These are phyloP conservation scores for Helarctos malayanus DNA, from an alignment of 2,797 vertebrate species.

Conservation along the genomic window DNA sequence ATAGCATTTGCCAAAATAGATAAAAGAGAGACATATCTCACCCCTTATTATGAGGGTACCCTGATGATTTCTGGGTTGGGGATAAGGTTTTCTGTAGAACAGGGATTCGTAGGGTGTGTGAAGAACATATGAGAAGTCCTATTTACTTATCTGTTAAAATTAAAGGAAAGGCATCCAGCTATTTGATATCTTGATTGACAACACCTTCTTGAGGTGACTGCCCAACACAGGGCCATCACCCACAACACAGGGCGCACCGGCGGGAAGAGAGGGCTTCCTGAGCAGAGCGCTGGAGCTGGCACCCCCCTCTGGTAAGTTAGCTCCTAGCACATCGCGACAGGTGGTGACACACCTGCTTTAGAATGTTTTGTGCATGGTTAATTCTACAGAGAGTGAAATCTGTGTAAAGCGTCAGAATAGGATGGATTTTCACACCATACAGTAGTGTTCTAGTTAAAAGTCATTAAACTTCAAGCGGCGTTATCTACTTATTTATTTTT, in stretches of 20 bases:
- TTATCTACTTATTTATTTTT: not conserved
- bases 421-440: no score
- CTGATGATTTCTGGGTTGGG: not conserved
- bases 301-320: no score
- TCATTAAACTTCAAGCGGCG: not conserved
- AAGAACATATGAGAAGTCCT: not conserved
- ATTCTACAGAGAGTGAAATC: not conserved
- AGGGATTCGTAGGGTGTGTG: not conserved
- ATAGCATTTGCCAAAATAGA: not conserved
- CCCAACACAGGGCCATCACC: accelerated
- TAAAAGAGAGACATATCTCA: not conserved
- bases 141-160: not conserved
- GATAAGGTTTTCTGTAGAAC: not conserved
- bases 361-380: not conserved
- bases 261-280: not conserved
- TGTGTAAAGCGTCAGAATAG: not conserved
- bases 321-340: accelerated
- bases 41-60: not conserved
- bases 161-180: not conserved
- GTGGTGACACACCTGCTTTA: not conserved
- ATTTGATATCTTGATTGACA: not conserved
- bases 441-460: not conserved
- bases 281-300: accelerated
- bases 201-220: not conserved
- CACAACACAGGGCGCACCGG: accelerated